phyloP scores from a whole-genome alignment of 2,797 vertebrate species.

The Spea hammondii region DNA sequence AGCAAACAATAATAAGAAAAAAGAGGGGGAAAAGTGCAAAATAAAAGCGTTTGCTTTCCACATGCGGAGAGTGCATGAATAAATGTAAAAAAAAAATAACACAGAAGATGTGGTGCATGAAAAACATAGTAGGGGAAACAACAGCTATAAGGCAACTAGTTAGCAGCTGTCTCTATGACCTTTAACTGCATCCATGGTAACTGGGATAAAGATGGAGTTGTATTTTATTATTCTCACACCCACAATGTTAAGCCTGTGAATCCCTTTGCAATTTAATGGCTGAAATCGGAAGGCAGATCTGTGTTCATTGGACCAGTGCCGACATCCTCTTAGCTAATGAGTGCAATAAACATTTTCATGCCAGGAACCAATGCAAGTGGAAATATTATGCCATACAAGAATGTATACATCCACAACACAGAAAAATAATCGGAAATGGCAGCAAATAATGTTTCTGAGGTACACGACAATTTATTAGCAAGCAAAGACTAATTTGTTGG shows the following conservation, averaged over 20 bases:
- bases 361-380: slow-evolving; percentile 86
- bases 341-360: slow-evolving; percentile 96
- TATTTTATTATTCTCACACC: slow-evolving; percentile 82
- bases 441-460: neutral
- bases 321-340: slow-evolving; percentile 96
- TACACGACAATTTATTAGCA: too few relatives aligned
- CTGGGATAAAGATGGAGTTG: slow-evolving; percentile 80
- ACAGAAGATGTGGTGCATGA: slow-evolving; percentile 61
- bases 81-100: slow-evolving; percentile 44
- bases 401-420: slow-evolving; percentile 84
- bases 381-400: slow-evolving; percentile 88
- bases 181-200: slow-evolving; percentile 88
- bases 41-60: slow-evolving; percentile 46
- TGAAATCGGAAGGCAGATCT: slow-evolving; percentile 84
- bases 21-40: slow-evolving; percentile 53
- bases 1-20: slow-evolving; percentile 48
- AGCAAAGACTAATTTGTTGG: too few relatives aligned
- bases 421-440: slow-evolving; percentile 56
- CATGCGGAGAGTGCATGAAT: slow-evolving; percentile 57
- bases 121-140: slow-evolving; percentile 64
- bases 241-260: slow-evolving; percentile 79
- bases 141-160: slow-evolving; percentile 82
- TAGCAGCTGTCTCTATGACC: slow-evolving; percentile 88
- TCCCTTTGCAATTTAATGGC: slow-evolving; percentile 82
- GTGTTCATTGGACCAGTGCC: slow-evolving; percentile 92